phyloP scores from a whole-genome alignment of 2,888 invertebrate genomes.

The Monopis laevigella region DNA sequence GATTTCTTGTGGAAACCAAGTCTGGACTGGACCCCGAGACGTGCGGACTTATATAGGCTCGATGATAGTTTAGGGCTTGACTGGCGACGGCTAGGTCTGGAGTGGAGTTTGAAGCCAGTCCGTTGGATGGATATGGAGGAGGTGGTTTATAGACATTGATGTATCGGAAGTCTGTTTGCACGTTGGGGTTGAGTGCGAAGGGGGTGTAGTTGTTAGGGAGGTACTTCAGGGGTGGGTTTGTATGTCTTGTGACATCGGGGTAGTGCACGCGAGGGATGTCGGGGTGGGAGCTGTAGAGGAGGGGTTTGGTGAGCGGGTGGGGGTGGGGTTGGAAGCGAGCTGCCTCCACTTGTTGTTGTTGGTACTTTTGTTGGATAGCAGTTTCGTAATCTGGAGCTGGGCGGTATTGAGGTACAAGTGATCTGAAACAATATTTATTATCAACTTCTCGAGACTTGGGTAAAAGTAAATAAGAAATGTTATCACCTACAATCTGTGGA shows the following conservation, averaged over 20 bases:
- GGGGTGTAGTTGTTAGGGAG: constrained; percentile 40
- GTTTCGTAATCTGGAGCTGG: constrained; percentile 96
- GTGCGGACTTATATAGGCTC: constrained; percentile 59
- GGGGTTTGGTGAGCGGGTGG: constrained; percentile 39
- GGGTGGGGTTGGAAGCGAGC: constrained; percentile 35
- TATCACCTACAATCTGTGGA: not conserved
- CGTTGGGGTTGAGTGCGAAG: constrained; percentile 46
- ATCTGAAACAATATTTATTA: constrained; percentile 50
- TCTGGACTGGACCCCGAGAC: constrained; percentile 83
- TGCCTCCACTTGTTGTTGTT: constrained; percentile 52
- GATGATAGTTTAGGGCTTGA: constrained; percentile 61
- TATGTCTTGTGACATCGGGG: constrained; percentile 73
- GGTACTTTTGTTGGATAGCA: constrained; percentile 87
- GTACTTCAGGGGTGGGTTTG: constrained; percentile 36
- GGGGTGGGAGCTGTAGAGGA: constrained; percentile 76
- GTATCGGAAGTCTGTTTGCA: constrained; percentile 60
- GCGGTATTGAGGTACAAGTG: constrained; percentile 84
- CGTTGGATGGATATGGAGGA: constrained; percentile 82
- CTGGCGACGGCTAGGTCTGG: constrained; percentile 83
- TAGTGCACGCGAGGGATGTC: constrained; percentile 76
- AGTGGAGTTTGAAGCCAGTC: constrained; percentile 83
- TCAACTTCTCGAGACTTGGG: not conserved
- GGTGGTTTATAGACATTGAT: constrained; percentile 83
- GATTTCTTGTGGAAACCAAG: constrained; percentile 75
- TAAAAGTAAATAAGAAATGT: not conserved